A percentile compares a stretch with the other conserved stretches of the same genome.
These are phyloP conservation scores for Vanessa cardui DNA, from an alignment of 2,888 invertebrate genomes.

Conservation along the genomic window DNA sequence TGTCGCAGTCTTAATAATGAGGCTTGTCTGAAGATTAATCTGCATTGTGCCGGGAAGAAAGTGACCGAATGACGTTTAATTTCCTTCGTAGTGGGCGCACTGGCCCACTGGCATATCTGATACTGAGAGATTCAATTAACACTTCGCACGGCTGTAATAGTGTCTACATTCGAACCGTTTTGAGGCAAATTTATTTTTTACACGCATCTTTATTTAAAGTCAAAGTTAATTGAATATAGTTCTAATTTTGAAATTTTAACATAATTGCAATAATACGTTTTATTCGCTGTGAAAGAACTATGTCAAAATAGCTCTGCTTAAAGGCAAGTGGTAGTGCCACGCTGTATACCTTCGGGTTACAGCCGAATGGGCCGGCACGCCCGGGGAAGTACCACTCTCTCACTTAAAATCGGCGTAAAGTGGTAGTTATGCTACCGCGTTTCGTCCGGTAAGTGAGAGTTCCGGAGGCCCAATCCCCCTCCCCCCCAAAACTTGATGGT, in stretches of 20 bases:
- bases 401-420: too few relatives aligned
- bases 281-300: background rate
- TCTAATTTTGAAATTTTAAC: background rate
- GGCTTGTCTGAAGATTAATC: constrained; percentile 51
- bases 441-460: too few relatives aligned
- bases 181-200: background rate
- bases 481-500: too few relatives aligned
- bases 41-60: constrained; percentile 68
- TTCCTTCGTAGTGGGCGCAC: constrained; percentile 63
- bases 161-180: background rate
- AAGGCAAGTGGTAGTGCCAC: background rate
- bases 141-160: constrained; percentile 25
- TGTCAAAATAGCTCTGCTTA: background rate
- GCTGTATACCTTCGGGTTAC: too few relatives aligned
- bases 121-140: constrained; percentile 41
- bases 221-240: background rate
- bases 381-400: too few relatives aligned
- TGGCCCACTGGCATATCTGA: constrained; percentile 57
- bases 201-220: background rate
- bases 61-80: constrained; percentile 78
- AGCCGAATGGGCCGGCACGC: too few relatives aligned
- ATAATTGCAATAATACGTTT: background rate
- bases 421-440: too few relatives aligned
- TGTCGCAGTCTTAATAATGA: constrained; percentile 44
- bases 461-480: too few relatives aligned